phyloP scores from a whole-genome alignment of 2,113 vertebrate species.

The Saguinus imperator region DNA sequence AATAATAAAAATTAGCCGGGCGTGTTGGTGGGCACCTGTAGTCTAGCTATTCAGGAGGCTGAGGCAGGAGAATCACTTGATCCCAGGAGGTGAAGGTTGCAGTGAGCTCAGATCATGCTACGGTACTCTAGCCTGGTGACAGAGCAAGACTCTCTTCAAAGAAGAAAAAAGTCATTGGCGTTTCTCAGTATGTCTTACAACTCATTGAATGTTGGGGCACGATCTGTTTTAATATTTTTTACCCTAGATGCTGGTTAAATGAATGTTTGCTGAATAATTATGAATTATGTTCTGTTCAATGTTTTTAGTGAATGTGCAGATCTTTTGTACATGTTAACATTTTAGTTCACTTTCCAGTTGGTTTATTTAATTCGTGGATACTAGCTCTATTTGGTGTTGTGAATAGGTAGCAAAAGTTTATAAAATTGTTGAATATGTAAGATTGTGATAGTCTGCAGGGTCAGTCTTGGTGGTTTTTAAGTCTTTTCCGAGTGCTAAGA shows the following conservation, averaged over 20 bases:
- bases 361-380: background rate
- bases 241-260: background rate
- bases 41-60: no score
- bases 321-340: background rate
- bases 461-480: slow-evolving; percentile 27
- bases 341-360: background rate
- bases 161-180: background rate
- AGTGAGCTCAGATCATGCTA: no score
- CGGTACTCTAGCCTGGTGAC: no score
- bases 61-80: no score
- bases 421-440: slow-evolving; percentile 15
- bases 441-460: background rate
- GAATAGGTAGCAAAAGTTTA: background rate
- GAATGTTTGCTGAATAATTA: background rate
- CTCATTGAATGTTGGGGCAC: background rate
- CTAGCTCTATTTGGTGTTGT: background rate
- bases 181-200: background rate
- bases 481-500: slow-evolving; percentile 8
- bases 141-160: no score
- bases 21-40: no score
- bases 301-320: background rate
- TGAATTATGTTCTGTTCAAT: background rate
- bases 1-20: no score
- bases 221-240: background rate
- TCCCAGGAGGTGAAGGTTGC: no score